Base-by-base conservation (phyloP, 2,113 vertebrate genomes). In the Panthera uncia region DNA sequence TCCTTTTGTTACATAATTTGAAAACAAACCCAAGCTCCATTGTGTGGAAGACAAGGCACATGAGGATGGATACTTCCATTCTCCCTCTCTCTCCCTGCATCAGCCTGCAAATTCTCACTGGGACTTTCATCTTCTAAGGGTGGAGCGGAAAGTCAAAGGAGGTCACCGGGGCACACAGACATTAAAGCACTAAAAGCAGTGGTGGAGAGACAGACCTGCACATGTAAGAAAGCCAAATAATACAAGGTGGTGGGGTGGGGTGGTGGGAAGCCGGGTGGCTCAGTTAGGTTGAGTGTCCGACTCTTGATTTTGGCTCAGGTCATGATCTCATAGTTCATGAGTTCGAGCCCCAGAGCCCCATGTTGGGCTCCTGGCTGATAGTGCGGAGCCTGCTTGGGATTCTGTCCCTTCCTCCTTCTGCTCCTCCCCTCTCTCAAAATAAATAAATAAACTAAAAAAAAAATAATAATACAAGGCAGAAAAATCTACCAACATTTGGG, bases 1-100 rank as follows among this genome's bases (percentile, higher is more conserved):
- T 79, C 76, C 68, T 48, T 83, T 93, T 74, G 68, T 85, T 63
- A 76, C 9, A 16, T 48, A 87, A 83, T 69, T 69, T 80, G 41
- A 69, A 84, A 73, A n/a, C 68, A 69, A 82, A 68, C 3, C 48
- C 18, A 23, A 65, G 71, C 71, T 68, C 73, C 27, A 25, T 1
- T 2, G 48, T 4, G 21, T 33, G 68, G 52, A 83, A 93, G 81
- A 74, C 33, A 86, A 50, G 41, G 63, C 27, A 10, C 68, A 50
- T 0, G 12, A 25, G 66, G 38, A 5, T 14, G 5, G n/a, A 16
- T 14, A 31, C 29, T 29, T 69, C 80, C 65, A 31, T 9, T 45
- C 61, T 38, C 33, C 66, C 1, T 31, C 61, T 27, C 41, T 63
- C 48, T 41, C 41, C 16, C 38, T 55, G 5, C 13, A 8, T 18